Percentiles rank a stretch among this genome's conserved stretches.
These are phyloP conservation scores for Drosophila borealis DNA, from an alignment of 2,888 invertebrate species.

Conservation along the genomic window DNA sequence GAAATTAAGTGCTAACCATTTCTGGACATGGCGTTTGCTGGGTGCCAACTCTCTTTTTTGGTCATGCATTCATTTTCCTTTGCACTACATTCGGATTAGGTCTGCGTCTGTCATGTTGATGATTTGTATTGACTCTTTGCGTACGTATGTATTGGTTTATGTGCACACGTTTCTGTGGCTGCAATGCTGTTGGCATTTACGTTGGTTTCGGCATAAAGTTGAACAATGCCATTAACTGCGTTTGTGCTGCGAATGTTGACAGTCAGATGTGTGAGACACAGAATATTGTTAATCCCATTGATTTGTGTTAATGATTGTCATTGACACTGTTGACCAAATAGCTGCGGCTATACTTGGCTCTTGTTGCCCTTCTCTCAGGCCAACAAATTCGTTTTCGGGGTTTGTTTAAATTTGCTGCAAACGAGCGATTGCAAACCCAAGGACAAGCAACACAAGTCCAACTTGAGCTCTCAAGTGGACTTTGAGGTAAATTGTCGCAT, in stretches of 20 bases:
- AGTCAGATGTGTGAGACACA: constrained; percentile 30
- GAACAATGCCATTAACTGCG: constrained; percentile 53
- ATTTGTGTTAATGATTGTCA: constrained; percentile 74
- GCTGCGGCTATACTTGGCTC: constrained; percentile 14
- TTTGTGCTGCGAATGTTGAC: constrained; percentile 13
- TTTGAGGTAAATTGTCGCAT: constrained; percentile 59
- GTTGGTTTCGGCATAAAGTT: constrained; percentile 56
- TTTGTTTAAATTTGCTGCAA: constrained; percentile 65
- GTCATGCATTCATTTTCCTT: constrained; percentile 63
- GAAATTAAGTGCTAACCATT: constrained; percentile 81
- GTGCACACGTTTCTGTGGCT: constrained; percentile 60
- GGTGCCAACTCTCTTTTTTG: constrained; percentile 22
- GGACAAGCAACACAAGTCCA: constrained; percentile 33
- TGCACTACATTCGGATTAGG: constrained; percentile 76
- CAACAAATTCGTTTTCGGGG: constrained; percentile 47
- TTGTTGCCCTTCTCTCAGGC: constrained; percentile 7
- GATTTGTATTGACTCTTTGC: constrained; percentile 62
- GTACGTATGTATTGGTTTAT: constrained; percentile 15
- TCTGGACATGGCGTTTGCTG: constrained; percentile 52
- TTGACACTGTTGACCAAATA: constrained; percentile 63
- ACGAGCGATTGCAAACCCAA: constrained; percentile 25
- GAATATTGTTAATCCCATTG: constrained; percentile 67
- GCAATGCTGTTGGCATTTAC: constrained; percentile 52
- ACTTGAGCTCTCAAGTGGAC: constrained; percentile 65
- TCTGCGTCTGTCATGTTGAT: constrained; percentile 70